Evolutionary conservation across 2,113 vertebrate genomes (phyloP).

Genomic region (Propithecus coquereli): DNA sequence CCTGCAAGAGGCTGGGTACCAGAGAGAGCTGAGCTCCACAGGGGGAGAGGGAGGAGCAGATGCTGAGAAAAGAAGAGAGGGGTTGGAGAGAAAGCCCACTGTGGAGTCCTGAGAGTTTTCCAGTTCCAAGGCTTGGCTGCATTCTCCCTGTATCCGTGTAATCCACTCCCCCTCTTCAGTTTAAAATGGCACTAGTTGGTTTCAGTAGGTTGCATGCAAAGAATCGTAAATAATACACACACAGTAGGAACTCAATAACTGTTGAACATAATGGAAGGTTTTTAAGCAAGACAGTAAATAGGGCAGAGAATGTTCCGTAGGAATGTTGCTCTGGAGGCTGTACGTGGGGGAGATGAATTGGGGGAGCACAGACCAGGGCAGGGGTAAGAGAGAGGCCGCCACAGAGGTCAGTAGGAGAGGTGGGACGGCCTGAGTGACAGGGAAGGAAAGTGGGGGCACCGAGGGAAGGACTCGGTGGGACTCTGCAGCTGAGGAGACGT

Average conservation of each 20-base stretch:
- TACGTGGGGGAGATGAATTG: not conserved
- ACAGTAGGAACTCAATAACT: slow-evolving; percentile 32
- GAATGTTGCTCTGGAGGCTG: not conserved
- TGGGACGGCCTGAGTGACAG: not conserved
- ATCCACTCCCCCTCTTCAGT: slow-evolving; percentile 17
- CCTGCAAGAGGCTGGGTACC: not conserved
- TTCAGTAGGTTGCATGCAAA: slow-evolving; percentile 49
- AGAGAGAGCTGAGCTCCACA: not conserved
- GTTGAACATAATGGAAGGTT: slow-evolving; percentile 45
- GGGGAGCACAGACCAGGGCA: not conserved
- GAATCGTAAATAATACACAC: slow-evolving; percentile 55
- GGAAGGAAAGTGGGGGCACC: not conserved
- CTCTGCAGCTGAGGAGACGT: not conserved
- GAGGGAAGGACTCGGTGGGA: not conserved
- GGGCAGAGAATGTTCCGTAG: not conserved
- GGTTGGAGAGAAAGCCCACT: not conserved
- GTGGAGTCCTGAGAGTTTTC: not conserved
- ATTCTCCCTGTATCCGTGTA: not conserved
- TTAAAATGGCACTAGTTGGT: slow-evolving; percentile 44
- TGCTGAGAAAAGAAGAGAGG: not conserved
- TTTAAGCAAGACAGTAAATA: not conserved
- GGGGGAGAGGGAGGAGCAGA: not conserved
- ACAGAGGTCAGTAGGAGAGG: not conserved
- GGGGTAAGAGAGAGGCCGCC: not conserved
- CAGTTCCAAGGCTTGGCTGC: not conserved